Evolutionary conservation across 2,888 invertebrate genomes (phyloP), one percentile per base, ranked within the genome.

Genomic region (Melangyna quadrimaculata): DNA sequence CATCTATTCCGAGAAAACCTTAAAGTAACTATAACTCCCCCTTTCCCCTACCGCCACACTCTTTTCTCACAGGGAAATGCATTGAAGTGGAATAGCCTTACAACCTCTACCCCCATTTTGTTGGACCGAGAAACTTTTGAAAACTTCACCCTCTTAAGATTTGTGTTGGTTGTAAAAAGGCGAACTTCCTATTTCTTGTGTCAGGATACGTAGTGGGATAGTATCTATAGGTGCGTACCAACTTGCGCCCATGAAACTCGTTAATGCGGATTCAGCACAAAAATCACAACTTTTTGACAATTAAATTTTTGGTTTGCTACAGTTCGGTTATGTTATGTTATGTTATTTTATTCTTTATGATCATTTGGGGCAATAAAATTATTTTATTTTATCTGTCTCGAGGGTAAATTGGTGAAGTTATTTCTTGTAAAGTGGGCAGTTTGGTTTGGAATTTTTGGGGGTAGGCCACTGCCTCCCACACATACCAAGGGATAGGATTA

Each of bases 301-400:
- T 83, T 78, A 78, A 83, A 83, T 65, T 37, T 51, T 75, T 63
- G 6, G 32, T 55, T 55, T n/a, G n/a, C n/a, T n/a, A n/a, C 19
- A 17, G 45, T 14, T 24, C 48, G 22, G 51, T 51, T 51, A 55
- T 19, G 57, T 57, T 35, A 48, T 40, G 73, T 83, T 78, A 65
- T 83, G 73, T 83, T 70, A 61, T 77, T 35, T 72, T 72, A 72
- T 79, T 55, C 70, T 79, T 84, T 84, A 84, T 67, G 70, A 84
- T 84, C 71, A 79, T 84, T 84, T 59, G 19, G 83, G 75, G 79
- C 45, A 75, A 79, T 84, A 79, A 84, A 84, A 84, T 79, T 75
- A 79, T 84, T 84, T 81, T 71, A 75, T 81, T 71, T 84, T 65
- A 51, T 70, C 45, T 55, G 24, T 24, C 57, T 40, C 53, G 14